A percentile compares a stretch with the other conserved stretches of the same genome.
Evolutionary conservation across 2,113 vertebrate genomes (phyloP).

Genomic region (Perca flavescens): DNA sequence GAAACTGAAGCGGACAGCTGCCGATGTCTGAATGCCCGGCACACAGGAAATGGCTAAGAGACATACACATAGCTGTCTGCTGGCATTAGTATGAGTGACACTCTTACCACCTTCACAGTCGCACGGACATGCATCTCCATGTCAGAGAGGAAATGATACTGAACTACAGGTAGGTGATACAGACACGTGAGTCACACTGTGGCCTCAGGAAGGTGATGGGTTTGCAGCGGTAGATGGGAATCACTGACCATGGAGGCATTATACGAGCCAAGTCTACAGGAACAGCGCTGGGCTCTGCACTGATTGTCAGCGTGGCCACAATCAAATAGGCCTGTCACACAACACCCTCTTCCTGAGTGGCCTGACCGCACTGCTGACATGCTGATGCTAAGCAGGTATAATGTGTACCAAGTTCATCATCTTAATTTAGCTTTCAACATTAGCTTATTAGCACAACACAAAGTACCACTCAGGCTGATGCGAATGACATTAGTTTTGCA

Average conservation of each 20-base stretch:
- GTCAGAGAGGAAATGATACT: conserved; percentile 59
- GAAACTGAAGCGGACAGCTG: conserved; percentile 79
- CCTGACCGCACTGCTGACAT: background rate
- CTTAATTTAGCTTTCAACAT: background rate
- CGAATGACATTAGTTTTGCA: background rate
- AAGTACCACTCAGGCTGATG: background rate
- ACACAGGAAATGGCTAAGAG: conserved; percentile 78
- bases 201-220: conserved; percentile 9
- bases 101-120: conserved; percentile 66
- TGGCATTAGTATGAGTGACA: conserved; percentile 78
- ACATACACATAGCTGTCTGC: conserved; percentile 72
- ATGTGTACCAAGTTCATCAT: background rate
- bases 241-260: background rate
- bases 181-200: background rate
- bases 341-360: background rate
- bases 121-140: conserved; percentile 53
- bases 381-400: background rate
- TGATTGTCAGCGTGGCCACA: background rate
- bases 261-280: background rate
- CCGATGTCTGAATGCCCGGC: conserved; percentile 71
- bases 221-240: background rate
- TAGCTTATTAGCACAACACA: background rate
- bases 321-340: background rate
- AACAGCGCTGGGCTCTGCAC: background rate
- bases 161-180: conserved; percentile 50